Conservation (phyloP, 1,140 invertebrate genomes). For the Drosophila orosa region DNA sequence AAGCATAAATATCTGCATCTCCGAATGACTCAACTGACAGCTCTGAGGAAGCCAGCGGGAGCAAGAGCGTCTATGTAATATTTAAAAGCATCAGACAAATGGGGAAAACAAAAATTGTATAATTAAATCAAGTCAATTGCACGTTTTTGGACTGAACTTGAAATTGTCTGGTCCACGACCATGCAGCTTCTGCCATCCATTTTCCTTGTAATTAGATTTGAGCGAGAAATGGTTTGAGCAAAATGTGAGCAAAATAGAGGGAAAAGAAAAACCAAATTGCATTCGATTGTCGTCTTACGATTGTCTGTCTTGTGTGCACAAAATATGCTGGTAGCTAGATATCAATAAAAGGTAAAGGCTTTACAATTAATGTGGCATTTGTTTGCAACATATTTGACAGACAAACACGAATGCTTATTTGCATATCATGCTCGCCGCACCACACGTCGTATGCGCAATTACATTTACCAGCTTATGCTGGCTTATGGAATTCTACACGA, state of each 20-base stretch:
- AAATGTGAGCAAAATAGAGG: slow-evolving; percentile 30
- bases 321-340: slow-evolving; percentile 2
- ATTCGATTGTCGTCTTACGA: slow-evolving; percentile 29
- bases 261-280: slow-evolving; percentile 10
- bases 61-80: slow-evolving; percentile 23
- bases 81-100: slow-evolving; percentile 27
- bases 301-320: slow-evolving; percentile 3
- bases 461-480: slow-evolving; percentile 33
- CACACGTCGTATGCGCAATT: slow-evolving; percentile 42
- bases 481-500: slow-evolving; percentile 20
- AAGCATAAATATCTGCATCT: slow-evolving; percentile 6
- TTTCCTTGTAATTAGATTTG: slow-evolving; percentile 39
- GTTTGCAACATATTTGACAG: slow-evolving; percentile 21
- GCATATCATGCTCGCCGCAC: slow-evolving; percentile 14
- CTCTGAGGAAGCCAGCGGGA: slow-evolving; percentile 10
- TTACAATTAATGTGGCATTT: slow-evolving; percentile 37
- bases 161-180: slow-evolving; percentile 38
- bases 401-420: slow-evolving; percentile 26
- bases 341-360: slow-evolving; percentile 11
- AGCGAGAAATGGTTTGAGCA: slow-evolving; percentile 22
- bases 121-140: slow-evolving; percentile 68
- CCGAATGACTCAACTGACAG: slow-evolving; percentile 17
- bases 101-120: slow-evolving; percentile 39
- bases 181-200: slow-evolving; percentile 5
- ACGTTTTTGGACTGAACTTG: slow-evolving; percentile 57